Evolutionary conservation across 2,113 vertebrate species (phyloP).

Genomic region (Poeciliopsis prolifica): DNA sequence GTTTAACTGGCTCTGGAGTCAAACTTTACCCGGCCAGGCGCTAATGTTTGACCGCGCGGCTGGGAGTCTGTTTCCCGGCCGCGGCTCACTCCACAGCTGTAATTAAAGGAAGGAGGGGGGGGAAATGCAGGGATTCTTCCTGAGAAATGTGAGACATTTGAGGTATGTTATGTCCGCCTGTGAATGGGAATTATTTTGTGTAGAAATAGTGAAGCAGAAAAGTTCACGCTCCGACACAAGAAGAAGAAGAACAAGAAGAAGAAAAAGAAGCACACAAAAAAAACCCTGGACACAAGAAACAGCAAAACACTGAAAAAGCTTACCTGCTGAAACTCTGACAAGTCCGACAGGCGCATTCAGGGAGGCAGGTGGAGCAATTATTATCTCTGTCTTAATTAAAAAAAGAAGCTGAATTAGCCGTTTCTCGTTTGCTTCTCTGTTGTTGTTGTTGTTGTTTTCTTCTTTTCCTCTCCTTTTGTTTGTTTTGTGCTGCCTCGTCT

Average conservation of each 20-base stretch:
- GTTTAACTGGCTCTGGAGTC: slow-evolving; percentile 14
- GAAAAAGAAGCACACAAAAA: neutral
- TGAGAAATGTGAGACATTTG: slow-evolving; percentile 72
- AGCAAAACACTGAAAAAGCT: slow-evolving; percentile 28
- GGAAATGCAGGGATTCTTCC: slow-evolving; percentile 64
- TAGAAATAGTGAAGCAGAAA: slow-evolving; percentile 1
- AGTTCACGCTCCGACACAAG: slow-evolving; percentile 10
- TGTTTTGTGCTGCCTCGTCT: slow-evolving; percentile 67
- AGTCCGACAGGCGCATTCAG: neutral
- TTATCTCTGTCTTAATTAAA: neutral
- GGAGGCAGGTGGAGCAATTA: slow-evolving; percentile 36
- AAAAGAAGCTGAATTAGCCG: slow-evolving; percentile 38
- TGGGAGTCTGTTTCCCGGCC: slow-evolving; percentile 51
- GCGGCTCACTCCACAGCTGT: neutral
- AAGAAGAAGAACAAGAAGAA: slow-evolving; percentile 20
- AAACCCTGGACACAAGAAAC: neutral
- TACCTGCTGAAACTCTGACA: slow-evolving; percentile 60
- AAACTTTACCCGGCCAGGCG: slow-evolving; percentile 44
- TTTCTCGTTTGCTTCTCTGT: neutral
- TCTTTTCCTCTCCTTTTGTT: slow-evolving; percentile 17
- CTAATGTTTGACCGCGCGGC: slow-evolving; percentile 45
- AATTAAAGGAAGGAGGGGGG: slow-evolving; percentile 25
- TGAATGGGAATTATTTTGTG: slow-evolving; percentile 19
- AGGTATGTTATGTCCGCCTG: slow-evolving; percentile 61
- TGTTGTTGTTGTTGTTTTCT: neutral